Conservation (phyloP, 2,113 vertebrate genomes). For the Mastomys natalensis region DNA sequence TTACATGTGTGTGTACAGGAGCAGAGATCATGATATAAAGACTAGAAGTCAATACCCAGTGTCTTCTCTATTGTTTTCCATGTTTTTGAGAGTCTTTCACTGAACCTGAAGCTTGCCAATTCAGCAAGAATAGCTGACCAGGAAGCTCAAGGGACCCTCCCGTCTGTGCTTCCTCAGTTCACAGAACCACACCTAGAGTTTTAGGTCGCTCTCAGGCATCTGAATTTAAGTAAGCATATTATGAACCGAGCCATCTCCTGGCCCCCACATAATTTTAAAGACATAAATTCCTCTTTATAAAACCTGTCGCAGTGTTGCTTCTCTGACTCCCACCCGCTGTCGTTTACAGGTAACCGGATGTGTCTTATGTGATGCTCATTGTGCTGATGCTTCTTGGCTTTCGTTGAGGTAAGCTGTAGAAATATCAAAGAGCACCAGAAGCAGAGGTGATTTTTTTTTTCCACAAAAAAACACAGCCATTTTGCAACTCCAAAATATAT, state of each 20-base stretch:
- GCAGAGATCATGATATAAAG: background rate
- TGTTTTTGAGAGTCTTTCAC: background rate
- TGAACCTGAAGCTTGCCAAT: background rate
- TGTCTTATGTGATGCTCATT: background rate
- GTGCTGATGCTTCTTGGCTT: background rate
- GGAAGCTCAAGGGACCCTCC: background rate
- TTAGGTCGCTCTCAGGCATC: background rate
- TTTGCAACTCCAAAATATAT: constrained; percentile 66
- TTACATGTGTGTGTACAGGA: background rate
- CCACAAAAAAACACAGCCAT: constrained; percentile 59
- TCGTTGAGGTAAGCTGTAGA: background rate
- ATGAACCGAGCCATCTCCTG: background rate
- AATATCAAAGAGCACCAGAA: background rate
- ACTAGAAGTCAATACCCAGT: too few species aligned
- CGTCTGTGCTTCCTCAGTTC: too few species aligned
- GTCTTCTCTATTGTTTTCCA: background rate
- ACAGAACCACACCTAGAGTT: background rate
- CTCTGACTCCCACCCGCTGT: background rate
- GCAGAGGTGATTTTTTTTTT: constrained; percentile 62
- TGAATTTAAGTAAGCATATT: background rate
- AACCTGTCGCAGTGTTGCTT: background rate
- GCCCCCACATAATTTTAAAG: background rate
- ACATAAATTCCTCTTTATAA: background rate
- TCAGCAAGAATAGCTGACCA: background rate
- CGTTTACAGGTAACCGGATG: background rate